A percentile compares a stretch with the other conserved stretches of the same genome.
Evolutionary conservation across 2,113 vertebrate species (phyloP).

Genomic region (Neogale vison): DNA sequence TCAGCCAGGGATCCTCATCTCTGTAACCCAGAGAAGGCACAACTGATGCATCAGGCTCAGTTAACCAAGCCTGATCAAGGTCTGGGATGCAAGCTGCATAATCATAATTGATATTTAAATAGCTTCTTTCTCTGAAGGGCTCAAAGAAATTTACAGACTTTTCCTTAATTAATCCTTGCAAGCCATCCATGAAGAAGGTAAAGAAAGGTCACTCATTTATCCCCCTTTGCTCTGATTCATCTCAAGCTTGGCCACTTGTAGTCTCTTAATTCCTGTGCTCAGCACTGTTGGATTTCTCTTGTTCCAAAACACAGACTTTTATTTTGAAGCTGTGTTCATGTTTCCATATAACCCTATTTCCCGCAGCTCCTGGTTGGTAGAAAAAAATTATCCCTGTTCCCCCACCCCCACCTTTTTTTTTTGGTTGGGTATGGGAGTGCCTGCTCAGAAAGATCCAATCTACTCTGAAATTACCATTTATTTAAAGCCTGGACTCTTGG

Average conservation of each 20-base stretch:
- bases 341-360: neutral
- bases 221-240: neutral
- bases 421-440: fast-evolving
- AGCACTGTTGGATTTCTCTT: neutral
- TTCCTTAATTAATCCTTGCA: slow-evolving; percentile 52
- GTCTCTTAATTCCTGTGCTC: neutral
- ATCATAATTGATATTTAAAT: slow-evolving; percentile 60
- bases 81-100: neutral
- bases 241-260: neutral
- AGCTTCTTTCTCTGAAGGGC: slow-evolving; percentile 47
- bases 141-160: slow-evolving; percentile 51
- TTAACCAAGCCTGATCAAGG: slow-evolving; percentile 31
- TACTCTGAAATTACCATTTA: neutral
- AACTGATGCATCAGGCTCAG: slow-evolving; percentile 16
- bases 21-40: neutral
- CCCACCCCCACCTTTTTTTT: fast-evolving
- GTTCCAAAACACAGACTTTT: neutral
- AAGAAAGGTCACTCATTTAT: neutral
- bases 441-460: neutral
- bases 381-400: neutral
- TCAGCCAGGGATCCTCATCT: neutral
- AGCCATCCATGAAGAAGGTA: slow-evolving; percentile 36
- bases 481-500: neutral
- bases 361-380: neutral
- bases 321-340: neutral